Evolutionary conservation across 2,113 vertebrate species (phyloP).

Genomic region (Anas platyrhynchos): DNA sequence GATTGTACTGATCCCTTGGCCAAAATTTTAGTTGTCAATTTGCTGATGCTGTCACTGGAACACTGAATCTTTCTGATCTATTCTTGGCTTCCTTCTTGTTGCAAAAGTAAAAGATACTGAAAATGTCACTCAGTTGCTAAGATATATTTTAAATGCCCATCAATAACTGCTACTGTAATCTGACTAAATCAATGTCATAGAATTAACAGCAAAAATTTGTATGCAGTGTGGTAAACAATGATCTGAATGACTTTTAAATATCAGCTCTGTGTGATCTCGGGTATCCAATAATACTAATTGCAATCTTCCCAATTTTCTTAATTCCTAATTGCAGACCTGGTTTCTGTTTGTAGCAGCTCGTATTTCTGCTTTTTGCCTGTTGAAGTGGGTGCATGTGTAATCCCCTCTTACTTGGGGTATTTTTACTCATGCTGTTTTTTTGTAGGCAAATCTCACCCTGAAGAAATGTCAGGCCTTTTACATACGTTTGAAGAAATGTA

Average conservation of each 20-base stretch:
- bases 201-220: background rate
- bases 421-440: background rate
- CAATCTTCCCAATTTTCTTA: background rate
- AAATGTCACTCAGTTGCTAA: background rate
- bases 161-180: background rate
- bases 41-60: background rate
- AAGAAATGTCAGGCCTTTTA: background rate
- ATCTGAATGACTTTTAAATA: background rate
- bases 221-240: background rate
- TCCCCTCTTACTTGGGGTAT: background rate
- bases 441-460: background rate
- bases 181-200: background rate
- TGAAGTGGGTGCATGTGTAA: background rate
- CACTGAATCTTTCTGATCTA: background rate
- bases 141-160: background rate
- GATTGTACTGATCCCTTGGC: background rate
- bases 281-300: background rate
- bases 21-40: background rate
- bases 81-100: background rate
- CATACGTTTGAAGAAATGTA: background rate
- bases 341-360: background rate
- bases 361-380: background rate
- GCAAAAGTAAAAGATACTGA: background rate
- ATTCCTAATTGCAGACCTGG: background rate
- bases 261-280: background rate